phyloP scores from a whole-genome alignment of 2,113 vertebrate genomes.

The Parus major region DNA sequence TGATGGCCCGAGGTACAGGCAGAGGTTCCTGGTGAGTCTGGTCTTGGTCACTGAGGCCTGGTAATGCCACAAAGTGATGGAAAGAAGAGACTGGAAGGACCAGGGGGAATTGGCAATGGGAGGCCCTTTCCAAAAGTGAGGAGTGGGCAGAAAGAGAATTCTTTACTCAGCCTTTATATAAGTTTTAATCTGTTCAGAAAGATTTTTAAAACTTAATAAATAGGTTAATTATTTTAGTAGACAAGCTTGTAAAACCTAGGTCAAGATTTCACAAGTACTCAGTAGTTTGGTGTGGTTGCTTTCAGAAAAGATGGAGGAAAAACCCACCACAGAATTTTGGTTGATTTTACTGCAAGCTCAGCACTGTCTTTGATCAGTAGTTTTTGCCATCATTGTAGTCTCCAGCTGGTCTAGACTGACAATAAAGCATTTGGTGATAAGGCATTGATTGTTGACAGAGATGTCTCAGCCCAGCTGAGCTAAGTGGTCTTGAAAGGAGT shows the following conservation, averaged over 20 bases:
- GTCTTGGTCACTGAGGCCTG: not conserved
- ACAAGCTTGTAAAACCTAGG: not conserved
- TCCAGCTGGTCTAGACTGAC: not conserved
- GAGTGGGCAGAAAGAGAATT: not conserved
- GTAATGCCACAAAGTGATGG: not conserved
- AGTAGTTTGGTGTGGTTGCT: not conserved
- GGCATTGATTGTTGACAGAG: not conserved
- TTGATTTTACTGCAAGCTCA: not conserved
- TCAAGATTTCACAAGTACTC: not conserved
- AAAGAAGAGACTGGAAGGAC: not conserved
- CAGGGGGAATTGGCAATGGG: not conserved
- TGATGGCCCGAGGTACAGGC: not conserved
- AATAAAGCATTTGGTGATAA: not conserved
- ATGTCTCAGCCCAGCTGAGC: not conserved
- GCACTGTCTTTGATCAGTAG: not conserved
- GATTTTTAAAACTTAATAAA: not conserved
- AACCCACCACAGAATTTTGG: not conserved
- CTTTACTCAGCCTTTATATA: not conserved
- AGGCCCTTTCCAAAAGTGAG: not conserved
- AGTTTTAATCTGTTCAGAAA: not conserved
- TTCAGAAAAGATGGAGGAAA: not conserved
- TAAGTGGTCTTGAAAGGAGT: not conserved
- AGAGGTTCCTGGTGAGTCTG: not conserved
- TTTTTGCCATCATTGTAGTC: not conserved
- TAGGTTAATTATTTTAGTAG: not conserved